Evolutionary conservation across 1,140 invertebrate species (phyloP).

Genomic region (Trichonephila clavata): DNA sequence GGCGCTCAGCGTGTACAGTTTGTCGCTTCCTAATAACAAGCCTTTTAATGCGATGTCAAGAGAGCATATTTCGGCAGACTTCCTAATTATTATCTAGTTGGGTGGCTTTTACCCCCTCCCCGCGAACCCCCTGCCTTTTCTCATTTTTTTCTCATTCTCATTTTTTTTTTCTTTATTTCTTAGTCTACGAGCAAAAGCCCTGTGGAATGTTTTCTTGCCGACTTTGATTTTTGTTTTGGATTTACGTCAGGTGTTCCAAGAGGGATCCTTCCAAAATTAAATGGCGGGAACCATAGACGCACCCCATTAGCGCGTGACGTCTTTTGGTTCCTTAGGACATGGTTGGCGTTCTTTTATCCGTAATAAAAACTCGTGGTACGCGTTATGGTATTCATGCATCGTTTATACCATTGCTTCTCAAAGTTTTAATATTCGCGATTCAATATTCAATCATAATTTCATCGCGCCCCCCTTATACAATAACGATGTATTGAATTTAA

Average conservation of each 20-base stretch:
- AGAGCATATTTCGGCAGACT: constrained; percentile 69
- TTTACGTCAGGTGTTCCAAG: neutral
- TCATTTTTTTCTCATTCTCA: constrained; percentile 24
- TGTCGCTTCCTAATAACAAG: constrained; percentile 76
- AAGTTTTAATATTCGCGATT: no score
- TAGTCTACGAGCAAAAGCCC: neutral
- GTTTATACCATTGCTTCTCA: no score
- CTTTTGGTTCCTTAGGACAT: no score
- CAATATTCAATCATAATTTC: no score
- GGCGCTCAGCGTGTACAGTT: constrained; percentile 68
- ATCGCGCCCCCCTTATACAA: no score
- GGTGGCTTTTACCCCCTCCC: constrained; percentile 76
- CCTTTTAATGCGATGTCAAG: constrained; percentile 76
- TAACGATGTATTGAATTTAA: no score
- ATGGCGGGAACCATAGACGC: no score
- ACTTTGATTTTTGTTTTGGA: constrained; percentile 49
- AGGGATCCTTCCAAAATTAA: constrained; percentile 25
- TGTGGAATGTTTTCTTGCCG: constrained; percentile 33
- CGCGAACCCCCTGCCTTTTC: neutral
- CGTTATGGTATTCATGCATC: no score
- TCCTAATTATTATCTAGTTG: constrained; percentile 78
- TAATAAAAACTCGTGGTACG: no score
- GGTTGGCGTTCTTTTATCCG: no score
- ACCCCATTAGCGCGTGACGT: no score
- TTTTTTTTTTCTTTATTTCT: neutral